Conservation (phyloP, 2,113 vertebrate genomes). For the Colinus virginianus region DNA sequence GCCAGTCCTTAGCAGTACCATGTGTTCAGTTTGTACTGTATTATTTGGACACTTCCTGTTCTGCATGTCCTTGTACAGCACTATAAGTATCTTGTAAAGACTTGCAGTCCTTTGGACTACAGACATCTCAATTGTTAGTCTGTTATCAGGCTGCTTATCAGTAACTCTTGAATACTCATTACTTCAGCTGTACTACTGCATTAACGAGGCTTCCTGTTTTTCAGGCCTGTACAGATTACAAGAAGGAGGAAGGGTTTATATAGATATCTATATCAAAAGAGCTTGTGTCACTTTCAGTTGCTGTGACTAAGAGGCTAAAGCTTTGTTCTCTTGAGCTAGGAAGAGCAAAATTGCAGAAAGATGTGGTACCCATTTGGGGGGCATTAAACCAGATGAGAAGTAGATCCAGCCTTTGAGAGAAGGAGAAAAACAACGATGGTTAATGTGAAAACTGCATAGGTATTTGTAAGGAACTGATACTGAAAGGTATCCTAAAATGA, state of each 20-base stretch:
- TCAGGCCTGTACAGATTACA: not conserved
- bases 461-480: not conserved
- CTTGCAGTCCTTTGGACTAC: constrained; percentile 34
- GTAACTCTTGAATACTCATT: not conserved
- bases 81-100: not conserved
- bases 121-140: not conserved
- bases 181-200: not conserved
- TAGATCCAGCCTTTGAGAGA: rapidly evolving
- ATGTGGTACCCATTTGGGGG: not conserved
- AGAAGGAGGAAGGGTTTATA: not conserved
- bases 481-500: not conserved
- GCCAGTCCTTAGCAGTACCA: not conserved
- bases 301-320: not conserved
- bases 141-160: constrained; percentile 42
- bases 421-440: not conserved
- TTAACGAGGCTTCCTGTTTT: constrained; percentile 46
- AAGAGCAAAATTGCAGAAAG: not conserved
- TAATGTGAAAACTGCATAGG: not conserved
- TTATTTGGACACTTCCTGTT: not conserved
- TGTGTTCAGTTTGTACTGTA: not conserved
- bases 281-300: not conserved
- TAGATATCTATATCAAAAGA: not conserved
- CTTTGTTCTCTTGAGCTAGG: not conserved
- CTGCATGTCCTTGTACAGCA: not conserved
- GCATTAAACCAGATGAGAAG: not conserved